Conservation (phyloP, 2,797 vertebrate species). For the Lepilemur septentrionalis region DNA sequence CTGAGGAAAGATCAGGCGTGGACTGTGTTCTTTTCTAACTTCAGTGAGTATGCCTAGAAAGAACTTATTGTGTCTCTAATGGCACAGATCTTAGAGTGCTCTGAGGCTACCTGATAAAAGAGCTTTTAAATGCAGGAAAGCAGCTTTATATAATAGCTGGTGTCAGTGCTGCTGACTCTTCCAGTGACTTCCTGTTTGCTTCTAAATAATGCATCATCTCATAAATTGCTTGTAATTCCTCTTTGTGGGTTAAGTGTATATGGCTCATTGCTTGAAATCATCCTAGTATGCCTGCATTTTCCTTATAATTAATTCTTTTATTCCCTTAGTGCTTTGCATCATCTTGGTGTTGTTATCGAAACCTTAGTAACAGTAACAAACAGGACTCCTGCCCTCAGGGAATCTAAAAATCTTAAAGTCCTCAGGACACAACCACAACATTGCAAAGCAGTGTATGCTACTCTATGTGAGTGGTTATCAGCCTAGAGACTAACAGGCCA, state of each 20-base stretch:
- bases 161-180: slow-evolving; percentile 9
- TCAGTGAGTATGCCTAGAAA: background rate
- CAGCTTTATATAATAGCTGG: background rate
- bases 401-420: background rate
- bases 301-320: background rate
- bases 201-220: slow-evolving; percentile 56
- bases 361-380: background rate
- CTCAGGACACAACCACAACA: background rate
- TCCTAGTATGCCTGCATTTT: background rate
- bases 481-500: background rate
- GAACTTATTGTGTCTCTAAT: background rate
- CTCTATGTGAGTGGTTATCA: background rate
- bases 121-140: slow-evolving; percentile 38
- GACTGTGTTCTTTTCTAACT: background rate
- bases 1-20: background rate
- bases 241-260: slow-evolving; percentile 2
- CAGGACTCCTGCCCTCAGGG: background rate
- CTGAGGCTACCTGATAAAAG: background rate
- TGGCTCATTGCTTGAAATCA: slow-evolving; percentile 21
- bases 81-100: background rate
- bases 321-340: background rate
- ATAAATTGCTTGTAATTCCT: slow-evolving; percentile 55
- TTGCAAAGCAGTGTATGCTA: background rate
- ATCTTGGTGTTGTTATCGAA: background rate
- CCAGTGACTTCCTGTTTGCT: slow-evolving; percentile 36